Conservation (phyloP, 2,888 invertebrate species). For the Bellardia bayeri region DNA sequence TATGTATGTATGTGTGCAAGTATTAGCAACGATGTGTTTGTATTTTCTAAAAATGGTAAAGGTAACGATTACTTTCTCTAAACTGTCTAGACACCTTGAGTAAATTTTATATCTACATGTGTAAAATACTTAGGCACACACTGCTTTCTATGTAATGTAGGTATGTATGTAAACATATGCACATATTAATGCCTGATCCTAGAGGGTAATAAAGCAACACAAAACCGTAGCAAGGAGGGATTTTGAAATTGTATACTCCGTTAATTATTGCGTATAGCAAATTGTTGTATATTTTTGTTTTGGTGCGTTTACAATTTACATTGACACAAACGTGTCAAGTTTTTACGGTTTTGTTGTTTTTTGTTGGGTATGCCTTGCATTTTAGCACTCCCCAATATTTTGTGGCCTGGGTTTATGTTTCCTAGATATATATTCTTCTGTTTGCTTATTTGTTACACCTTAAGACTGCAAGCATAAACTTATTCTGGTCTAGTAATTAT, state of each 20-base stretch:
- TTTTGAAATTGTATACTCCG: constrained; percentile 66
- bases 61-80: constrained; percentile 68
- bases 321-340: constrained; percentile 67
- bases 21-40: neutral
- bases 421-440: neutral
- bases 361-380: constrained; percentile 25
- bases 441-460: neutral
- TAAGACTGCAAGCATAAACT: constrained; percentile 52
- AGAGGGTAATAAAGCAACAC: neutral
- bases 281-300: constrained; percentile 16
- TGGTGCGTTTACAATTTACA: neutral
- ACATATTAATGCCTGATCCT: constrained; percentile 33
- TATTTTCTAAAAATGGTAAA: neutral
- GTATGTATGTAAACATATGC: neutral
- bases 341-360: constrained; percentile 35
- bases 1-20: neutral
- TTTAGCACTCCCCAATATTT: constrained; percentile 52
- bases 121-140: constrained; percentile 4
- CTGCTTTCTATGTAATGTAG: neutral
- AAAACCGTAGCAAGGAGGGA: constrained; percentile 10
- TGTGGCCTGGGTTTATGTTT: constrained; percentile 53
- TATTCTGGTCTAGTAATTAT: constrained; percentile 71
- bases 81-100: constrained; percentile 74
- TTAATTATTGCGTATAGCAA: constrained; percentile 62
- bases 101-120: constrained; percentile 34